Evolutionary conservation across 2,113 vertebrate species (phyloP), one percentile per base, ranked within the genome.

Genomic region (Otis tarda): DNA sequence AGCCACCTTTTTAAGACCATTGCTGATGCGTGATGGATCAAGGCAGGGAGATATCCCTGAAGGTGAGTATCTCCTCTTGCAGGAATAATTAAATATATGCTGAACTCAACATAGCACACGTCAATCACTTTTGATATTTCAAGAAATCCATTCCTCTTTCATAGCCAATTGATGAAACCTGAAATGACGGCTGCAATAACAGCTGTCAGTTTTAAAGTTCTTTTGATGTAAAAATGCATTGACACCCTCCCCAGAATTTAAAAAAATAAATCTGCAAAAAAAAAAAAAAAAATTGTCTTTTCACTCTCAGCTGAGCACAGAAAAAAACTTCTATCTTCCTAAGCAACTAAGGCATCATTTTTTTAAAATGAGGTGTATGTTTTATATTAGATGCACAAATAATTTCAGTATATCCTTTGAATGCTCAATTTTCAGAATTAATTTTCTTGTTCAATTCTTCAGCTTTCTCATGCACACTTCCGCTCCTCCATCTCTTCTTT

Each of bases 151-250:
- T 49, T 87, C 23, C 39, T 81, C 52, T 87, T 87, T 61, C 2
- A 4, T 4, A 95, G 49, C 41, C 73, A 87, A 33, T 16, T 87
- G 81, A 87, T 68, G 57, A 89, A 87, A 68, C 53, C 39, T 28
- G 11, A 89, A 95, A 89, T 30, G 61, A 91, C 23, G 69, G 69
- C 31, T 94, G 52, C 4, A 17, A 84, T 69, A 95, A 91, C n/a
- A 84, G 35, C 87, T 95, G 95, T 89, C 87, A 76, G 56, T 45
- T 92, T 92, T 56, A 28, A 83, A 81, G 91, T 33, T 90, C 59
- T 87, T 70, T 50, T 81, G 28, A 89, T 8, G 19, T 65, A 69
- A 95, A 95, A 89, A 91, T 0, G 8, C 77, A 75, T 37, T 52
- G 47, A 91, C 41, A 74, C 7, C 3, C 27, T 39, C 43, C 21